Conservation (phyloP, 2,888 invertebrate genomes). For the Drosophila testacea region DNA sequence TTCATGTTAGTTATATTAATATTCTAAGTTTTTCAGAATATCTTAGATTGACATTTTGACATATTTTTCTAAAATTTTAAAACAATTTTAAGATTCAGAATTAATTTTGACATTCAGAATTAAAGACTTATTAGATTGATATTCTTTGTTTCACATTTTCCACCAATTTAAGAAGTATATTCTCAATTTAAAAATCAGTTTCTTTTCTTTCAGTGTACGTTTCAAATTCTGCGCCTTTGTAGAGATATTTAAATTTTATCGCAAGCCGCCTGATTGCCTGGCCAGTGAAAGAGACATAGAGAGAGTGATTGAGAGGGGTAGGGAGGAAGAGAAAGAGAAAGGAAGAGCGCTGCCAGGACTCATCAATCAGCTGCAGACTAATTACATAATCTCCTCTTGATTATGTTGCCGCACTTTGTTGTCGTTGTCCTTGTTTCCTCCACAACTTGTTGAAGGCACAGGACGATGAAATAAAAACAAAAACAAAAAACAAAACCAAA, state of each 20-base stretch:
- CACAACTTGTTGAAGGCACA: slow-evolving; percentile 26
- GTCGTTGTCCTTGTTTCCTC: slow-evolving; percentile 21
- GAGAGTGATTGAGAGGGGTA: slow-evolving; percentile 2
- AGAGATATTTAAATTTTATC: slow-evolving; percentile 77
- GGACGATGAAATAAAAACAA: neutral
- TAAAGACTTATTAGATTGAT: too few relatives aligned
- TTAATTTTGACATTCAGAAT: too few relatives aligned
- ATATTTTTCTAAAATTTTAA: too few relatives aligned
- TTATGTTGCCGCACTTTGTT: slow-evolving; percentile 79
- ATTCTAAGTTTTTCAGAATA: too few relatives aligned
- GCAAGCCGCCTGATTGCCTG: slow-evolving; percentile 70
- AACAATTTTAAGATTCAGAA: too few relatives aligned
- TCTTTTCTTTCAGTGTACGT: neutral
- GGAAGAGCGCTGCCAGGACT: slow-evolving; percentile 75
- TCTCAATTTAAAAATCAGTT: too few relatives aligned
- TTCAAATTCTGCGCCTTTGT: slow-evolving; percentile 38
- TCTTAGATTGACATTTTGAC: too few relatives aligned
- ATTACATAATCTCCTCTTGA: slow-evolving; percentile 85
- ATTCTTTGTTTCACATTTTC: too few relatives aligned
- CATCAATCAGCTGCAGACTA: slow-evolving; percentile 85
- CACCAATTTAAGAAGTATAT: too few relatives aligned
- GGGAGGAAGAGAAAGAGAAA: neutral
- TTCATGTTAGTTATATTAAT: too few relatives aligned
- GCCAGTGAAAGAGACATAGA: slow-evolving; percentile 1
- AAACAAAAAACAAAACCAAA: neutral